phyloP scores from a whole-genome alignment of 2,888 invertebrate genomes.

The Bruchidius siliquastri region DNA sequence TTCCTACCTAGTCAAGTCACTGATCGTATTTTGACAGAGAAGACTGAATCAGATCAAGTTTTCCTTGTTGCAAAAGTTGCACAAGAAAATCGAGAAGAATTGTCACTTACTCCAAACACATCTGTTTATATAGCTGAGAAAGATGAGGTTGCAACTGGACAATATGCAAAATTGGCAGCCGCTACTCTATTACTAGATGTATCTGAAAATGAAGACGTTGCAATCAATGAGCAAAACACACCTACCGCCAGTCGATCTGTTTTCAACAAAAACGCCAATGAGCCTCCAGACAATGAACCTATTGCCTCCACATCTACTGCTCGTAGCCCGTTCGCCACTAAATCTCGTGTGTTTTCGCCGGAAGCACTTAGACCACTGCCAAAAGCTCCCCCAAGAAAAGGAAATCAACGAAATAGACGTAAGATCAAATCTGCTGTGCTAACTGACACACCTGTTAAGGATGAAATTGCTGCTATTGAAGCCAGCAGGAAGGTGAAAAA shows the following conservation, averaged over 20 bases:
- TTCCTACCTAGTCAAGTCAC: neutral
- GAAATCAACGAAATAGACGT: conserved; percentile 26
- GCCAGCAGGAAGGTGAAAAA: conserved; percentile 25
- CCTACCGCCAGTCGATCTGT: conserved; percentile 4
- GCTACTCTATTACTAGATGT: no score
- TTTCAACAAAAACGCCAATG: neutral
- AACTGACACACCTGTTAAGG: conserved; percentile 30
- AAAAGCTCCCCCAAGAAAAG: conserved; percentile 28
- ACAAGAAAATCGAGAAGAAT: neutral
- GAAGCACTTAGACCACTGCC: conserved; percentile 22
- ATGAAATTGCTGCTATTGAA: conserved; percentile 29
- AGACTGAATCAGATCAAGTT: neutral
- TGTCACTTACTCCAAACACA: neutral
- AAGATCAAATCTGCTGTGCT: conserved; percentile 30
- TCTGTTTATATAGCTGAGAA: conserved; percentile 6
- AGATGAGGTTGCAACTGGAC: neutral
- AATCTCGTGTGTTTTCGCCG: conserved; percentile 13
- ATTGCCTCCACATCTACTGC: conserved; percentile 12
- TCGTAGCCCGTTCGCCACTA: conserved; percentile 13
- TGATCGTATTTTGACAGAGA: conserved; percentile 1
- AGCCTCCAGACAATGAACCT: conserved; percentile 1
- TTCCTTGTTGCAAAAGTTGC: neutral
- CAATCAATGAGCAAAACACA: no score
- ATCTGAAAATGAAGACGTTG: no score
- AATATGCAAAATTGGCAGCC: neutral